Evolutionary conservation across 92 coral and sea anemone species (phyloP), one percentile per base, ranked within the genome.

Genomic region (Umimayanthus kanabou): DNA sequence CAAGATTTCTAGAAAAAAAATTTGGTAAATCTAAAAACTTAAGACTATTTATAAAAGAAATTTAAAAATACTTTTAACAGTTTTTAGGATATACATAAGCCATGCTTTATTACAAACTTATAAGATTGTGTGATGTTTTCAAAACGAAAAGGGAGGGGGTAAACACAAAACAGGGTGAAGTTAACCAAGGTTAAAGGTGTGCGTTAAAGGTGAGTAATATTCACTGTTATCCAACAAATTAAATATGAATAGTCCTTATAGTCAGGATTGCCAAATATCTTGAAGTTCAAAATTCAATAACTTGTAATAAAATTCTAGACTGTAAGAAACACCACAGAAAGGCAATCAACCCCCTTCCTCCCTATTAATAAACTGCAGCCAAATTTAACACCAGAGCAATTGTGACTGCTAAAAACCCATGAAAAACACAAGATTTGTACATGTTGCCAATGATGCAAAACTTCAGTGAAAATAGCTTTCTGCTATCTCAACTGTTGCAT

Each of bases 61-160:
- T 4, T 53, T 53, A 53, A 53, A 53, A 53, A 53, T 9, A 4
- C 61, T 42, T 42, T 42, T 53, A 53, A 53, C 61, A 37, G 9
- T 39, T 39, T 42, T 76, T 40, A 76, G 25, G 58, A 76, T 23
- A 76, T 39, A 76, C 29, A 76, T 43, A 33, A 76, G 80, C 30
- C 80, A 76, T 53, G 80, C 22, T 76, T 76, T 76, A 42, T 76
- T 76, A 76, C 50, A 76, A 76, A 76, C 50, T 76, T 76, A 58
- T 76, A 76, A 42, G 57, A 76, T 40, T 76, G 80, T 76, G 80
- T 76, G 50, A 76, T 40, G 50, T 76, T 76, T 76, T 76, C 57
- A 76, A 76, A 76, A 76, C 58, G 58, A 76, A 76, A 76, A 76
- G 25, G 80, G 80, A 76, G 80, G 80, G 80, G 11, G 45, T 76